A percentile compares a stretch with the other conserved stretches of the same genome.
Evolutionary conservation across 1,140 invertebrate genomes (phyloP).

Genomic region (Zaprionus ornatus): DNA sequence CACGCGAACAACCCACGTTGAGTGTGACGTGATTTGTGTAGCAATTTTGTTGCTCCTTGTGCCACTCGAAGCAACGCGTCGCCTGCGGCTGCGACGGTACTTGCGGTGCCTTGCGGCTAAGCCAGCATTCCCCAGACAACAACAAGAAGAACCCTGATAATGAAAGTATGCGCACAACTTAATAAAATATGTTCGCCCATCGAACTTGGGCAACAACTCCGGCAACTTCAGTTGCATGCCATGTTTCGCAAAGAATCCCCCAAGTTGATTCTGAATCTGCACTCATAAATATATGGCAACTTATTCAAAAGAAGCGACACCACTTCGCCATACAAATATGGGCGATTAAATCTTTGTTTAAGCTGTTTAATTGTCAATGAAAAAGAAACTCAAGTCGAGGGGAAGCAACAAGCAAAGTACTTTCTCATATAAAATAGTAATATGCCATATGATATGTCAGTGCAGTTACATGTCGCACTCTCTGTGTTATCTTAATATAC

Average conservation of each 20-base stretch:
- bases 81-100: background rate
- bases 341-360: background rate
- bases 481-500: too few species aligned
- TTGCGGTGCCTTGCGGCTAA: conserved; percentile 6
- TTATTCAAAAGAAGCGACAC: background rate
- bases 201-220: background rate
- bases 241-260: background rate
- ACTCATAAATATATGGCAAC: background rate
- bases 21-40: conserved; percentile 68
- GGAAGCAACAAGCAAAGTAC: too few species aligned
- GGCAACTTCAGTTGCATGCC: background rate
- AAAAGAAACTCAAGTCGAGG: background rate
- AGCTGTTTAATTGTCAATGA: background rate
- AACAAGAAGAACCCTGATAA: background rate
- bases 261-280: background rate
- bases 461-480: too few species aligned
- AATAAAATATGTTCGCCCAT: conserved; percentile 13
- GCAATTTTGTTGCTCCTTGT: conserved; percentile 33
- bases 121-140: conserved; percentile 7
- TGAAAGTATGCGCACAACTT: conserved; percentile 14
- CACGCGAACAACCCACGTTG: conserved; percentile 18
- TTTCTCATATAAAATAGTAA: too few species aligned
- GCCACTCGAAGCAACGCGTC: conserved; percentile 13
- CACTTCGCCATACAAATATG: background rate
- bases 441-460: too few species aligned